Evolutionary conservation across 2,113 vertebrate species (phyloP).

Genomic region (Odontesthes bonariensis): DNA sequence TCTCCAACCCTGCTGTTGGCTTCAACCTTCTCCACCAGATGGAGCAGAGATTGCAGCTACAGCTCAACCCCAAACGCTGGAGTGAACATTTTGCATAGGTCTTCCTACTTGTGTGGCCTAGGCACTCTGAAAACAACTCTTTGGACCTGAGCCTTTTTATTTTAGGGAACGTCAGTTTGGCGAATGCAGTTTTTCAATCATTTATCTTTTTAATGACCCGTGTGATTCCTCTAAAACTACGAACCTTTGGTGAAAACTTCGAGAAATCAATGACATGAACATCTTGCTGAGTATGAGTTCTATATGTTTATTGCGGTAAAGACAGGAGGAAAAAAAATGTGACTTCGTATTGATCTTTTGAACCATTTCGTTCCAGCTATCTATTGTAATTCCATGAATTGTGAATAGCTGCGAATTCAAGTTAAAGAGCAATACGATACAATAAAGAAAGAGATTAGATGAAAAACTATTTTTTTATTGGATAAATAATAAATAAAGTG

Average conservation of each 20-base stretch:
- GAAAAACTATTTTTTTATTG: neutral
- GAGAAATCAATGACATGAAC: no score
- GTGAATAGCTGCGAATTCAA: neutral
- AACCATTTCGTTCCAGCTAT: neutral
- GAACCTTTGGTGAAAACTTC: no score
- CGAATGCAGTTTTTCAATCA: no score
- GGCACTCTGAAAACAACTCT: neutral
- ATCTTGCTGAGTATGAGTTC: no score
- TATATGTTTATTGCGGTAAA: no score
- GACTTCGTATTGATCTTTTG: neutral
- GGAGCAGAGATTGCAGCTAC: no score
- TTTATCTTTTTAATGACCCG: neutral
- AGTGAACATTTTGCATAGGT: neutral
- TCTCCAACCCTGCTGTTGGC: no score
- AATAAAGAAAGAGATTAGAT: neutral
- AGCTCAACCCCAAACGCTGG: neutral
- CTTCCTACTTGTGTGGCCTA: neutral
- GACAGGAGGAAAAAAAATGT: no score
- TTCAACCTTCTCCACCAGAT: no score
- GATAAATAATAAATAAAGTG: constrained; percentile 32
- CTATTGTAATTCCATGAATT: neutral
- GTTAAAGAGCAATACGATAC: constrained; percentile 2
- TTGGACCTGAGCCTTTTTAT: no score
- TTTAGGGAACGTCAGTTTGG: neutral
- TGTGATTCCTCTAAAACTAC: no score